Conservation (phyloP, 2,797 vertebrate species). For the Corythornis leucogaster region DNA sequence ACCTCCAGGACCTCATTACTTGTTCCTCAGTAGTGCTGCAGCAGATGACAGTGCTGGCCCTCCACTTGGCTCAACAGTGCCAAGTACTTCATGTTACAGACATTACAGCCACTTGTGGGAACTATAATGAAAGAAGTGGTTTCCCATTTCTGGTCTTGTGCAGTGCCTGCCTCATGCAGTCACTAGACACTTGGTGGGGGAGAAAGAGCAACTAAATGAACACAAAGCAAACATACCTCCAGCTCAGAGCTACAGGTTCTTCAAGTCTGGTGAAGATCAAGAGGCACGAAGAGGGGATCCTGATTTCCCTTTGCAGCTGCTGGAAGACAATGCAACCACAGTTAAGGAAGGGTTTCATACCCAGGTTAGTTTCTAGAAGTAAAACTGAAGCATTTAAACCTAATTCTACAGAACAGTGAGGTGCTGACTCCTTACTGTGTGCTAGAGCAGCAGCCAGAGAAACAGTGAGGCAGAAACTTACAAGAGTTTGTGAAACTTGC, state of each 20-base stretch:
- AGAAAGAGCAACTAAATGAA: neutral
- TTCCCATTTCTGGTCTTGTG: neutral
- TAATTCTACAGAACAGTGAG: neutral
- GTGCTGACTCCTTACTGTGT: neutral
- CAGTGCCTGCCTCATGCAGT: neutral
- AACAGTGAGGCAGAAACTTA: neutral
- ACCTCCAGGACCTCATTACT: neutral
- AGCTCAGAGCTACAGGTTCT: constrained; percentile 35
- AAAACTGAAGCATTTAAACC: neutral
- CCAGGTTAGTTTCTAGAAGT: neutral
- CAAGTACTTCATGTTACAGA: neutral
- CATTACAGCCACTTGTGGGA: neutral
- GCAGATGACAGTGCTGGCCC: neutral
- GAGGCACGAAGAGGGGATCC: neutral
- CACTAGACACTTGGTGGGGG: neutral
- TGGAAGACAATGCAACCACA: constrained; percentile 7
- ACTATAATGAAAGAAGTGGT: neutral
- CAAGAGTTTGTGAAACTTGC: neutral
- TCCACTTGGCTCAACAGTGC: neutral
- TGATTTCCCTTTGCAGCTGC: constrained; percentile 2
- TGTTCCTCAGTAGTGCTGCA: neutral
- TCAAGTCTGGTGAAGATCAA: constrained; percentile 33
- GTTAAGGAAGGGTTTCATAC: neutral
- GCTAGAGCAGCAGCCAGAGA: neutral
- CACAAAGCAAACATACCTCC: constrained; percentile 35